A percentile compares a stretch with the other conserved stretches of the same genome.
These are phyloP conservation scores for Drosophila buzzatii DNA, from an alignment of 2,888 invertebrate genomes.

Conservation along the genomic window DNA sequence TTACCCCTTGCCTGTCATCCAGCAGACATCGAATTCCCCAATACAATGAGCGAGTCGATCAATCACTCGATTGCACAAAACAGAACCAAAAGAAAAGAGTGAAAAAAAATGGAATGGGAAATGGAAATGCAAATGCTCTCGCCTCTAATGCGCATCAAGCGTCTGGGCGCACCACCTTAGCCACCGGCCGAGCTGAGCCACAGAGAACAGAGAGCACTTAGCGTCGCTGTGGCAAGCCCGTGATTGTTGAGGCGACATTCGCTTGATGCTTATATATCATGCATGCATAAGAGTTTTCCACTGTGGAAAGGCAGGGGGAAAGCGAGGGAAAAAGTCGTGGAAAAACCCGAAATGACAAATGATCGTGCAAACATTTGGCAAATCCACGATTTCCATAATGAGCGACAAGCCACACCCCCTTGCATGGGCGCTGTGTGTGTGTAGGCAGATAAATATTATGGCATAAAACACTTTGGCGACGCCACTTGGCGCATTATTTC, in stretches of 20 bases:
- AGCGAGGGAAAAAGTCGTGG: constrained; percentile 43
- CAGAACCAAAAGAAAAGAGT: not conserved
- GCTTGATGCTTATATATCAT: constrained; percentile 9
- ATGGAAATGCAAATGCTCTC: constrained; percentile 4
- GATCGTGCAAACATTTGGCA: constrained; percentile 83
- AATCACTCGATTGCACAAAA: constrained; percentile 62
- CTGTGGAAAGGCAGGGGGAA: not conserved
- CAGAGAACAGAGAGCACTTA: constrained; percentile 6
- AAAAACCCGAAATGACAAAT: constrained; percentile 77
- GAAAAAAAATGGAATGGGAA: too few species aligned
- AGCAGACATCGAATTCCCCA: constrained; percentile 27
- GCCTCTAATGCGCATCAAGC: constrained; percentile 40
- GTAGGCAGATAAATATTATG: constrained; percentile 76
- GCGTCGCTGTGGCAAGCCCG: constrained; percentile 3
- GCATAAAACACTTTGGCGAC: constrained; percentile 81
- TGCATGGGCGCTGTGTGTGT: not conserved
- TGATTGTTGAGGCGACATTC: constrained; percentile 11
- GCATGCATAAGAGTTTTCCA: constrained; percentile 5
- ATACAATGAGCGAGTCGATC: constrained; percentile 41
- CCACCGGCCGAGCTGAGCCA: not conserved
- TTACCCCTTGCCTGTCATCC: too few species aligned
- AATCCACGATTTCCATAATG: constrained; percentile 82
- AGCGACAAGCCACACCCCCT: constrained; percentile 25
- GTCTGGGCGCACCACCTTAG: constrained; percentile 17
- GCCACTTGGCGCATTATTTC: constrained; percentile 81